Percentiles rank a stretch among this genome's conserved stretches.
phyloP scores from a whole-genome alignment of 2,888 invertebrate genomes.

The Flabesymbios commensalis region DNA sequence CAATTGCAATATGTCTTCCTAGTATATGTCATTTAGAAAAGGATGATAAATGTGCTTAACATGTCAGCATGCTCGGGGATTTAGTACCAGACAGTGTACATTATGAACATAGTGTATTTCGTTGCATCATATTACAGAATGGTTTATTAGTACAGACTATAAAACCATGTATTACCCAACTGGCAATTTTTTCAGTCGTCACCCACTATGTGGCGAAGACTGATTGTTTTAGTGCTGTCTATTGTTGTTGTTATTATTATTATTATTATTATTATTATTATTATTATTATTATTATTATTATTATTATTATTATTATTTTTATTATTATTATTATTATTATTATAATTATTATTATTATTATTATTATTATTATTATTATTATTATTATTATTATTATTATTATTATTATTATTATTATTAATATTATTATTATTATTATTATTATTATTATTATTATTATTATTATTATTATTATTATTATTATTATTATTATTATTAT shows the following conservation, averaged over 20 bases:
- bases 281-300: not conserved
- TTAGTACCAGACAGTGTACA: too few relatives aligned
- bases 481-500: too few relatives aligned
- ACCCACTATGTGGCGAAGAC: not conserved
- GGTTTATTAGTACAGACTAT: too few relatives aligned
- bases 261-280: not conserved
- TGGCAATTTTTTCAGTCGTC: too few relatives aligned
- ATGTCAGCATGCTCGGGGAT: too few relatives aligned
- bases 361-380: not conserved
- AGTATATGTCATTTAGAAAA: too few relatives aligned
- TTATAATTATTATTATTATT: not conserved
- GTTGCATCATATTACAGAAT: too few relatives aligned
- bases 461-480: not conserved
- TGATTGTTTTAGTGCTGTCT: too few relatives aligned
- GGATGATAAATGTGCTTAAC: too few relatives aligned
- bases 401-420: not conserved
- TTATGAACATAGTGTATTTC: too few relatives aligned
- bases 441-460: not conserved
- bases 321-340: not conserved
- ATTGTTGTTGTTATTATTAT: not conserved
- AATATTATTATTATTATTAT: slow-evolving; percentile 2
- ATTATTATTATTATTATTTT: not conserved
- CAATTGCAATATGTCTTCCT: too few relatives aligned
- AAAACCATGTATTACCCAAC: too few relatives aligned
- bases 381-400: not conserved